Conservation (phyloP, 2,888 invertebrate species). For the Anagyrus pseudococci region DNA sequence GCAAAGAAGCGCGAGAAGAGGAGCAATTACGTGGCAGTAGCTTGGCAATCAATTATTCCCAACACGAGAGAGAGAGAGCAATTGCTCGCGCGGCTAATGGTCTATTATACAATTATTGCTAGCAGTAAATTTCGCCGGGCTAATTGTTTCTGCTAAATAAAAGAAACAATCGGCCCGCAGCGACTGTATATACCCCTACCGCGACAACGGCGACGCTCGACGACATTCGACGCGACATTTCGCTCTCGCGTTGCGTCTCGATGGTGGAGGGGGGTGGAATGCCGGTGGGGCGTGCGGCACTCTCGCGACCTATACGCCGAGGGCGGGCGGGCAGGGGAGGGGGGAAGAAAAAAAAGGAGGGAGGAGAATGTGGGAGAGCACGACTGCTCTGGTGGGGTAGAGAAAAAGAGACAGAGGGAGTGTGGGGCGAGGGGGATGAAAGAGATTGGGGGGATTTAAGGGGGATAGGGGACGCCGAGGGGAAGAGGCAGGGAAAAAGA, state of each 20-base stretch:
- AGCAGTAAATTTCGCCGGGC: conserved; percentile 35
- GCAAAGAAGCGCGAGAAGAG: conserved; percentile 9
- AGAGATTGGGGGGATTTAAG: not conserved
- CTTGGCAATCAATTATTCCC: conserved; percentile 35
- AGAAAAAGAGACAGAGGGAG: not conserved
- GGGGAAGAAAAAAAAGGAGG: conserved; percentile 4
- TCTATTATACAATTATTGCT: conserved; percentile 40
- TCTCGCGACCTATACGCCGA: not conserved
- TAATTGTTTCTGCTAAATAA: conserved; percentile 39
- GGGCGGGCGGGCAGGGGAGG: not conserved
- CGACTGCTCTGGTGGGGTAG: not conserved
- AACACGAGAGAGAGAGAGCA: no score
- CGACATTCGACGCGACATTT: conserved; percentile 15
- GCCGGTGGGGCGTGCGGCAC: conserved; percentile 20
- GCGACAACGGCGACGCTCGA: conserved; percentile 15
- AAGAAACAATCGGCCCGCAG: conserved; percentile 25
- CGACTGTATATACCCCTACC: not conserved
- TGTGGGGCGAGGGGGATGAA: conserved; percentile 15
- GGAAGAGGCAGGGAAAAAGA: no score
- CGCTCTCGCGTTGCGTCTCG: not conserved
- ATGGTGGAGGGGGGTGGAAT: not conserved
- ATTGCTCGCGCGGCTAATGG: conserved; percentile 36
- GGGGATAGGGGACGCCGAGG: conserved; percentile 4
- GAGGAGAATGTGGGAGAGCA: not conserved
- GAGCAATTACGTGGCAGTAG: conserved; percentile 21